phyloP scores from a whole-genome alignment of 2,797 vertebrate species.

The Tarsius wallacei region DNA sequence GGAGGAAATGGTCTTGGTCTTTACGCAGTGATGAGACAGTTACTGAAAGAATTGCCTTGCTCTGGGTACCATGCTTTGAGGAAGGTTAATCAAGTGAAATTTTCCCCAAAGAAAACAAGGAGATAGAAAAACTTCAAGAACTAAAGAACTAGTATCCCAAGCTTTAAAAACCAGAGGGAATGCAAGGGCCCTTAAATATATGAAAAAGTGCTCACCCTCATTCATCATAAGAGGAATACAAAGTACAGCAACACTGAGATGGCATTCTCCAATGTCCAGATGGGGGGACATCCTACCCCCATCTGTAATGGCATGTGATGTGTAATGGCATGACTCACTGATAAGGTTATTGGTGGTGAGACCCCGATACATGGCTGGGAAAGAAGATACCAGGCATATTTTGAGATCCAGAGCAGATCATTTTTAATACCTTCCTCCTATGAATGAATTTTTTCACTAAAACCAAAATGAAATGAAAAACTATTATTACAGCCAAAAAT shows the following conservation, averaged over 20 bases:
- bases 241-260: neutral
- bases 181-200: neutral
- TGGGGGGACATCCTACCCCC: neutral
- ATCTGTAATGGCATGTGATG: no score
- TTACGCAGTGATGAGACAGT: fast-evolving
- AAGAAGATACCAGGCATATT: neutral
- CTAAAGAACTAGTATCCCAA: neutral
- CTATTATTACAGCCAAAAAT: neutral
- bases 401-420: no score
- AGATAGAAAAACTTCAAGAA: neutral
- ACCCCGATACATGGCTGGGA: neutral
- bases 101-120: neutral
- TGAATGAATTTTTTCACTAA: neutral
- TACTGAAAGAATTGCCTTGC: no score
- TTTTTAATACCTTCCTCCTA: neutral
- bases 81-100: neutral
- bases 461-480: neutral
- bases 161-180: neutral
- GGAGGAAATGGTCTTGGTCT: neutral
- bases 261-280: neutral
- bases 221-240: neutral
- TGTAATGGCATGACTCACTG: no score
- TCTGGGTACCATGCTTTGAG: neutral
- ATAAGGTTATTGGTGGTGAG: neutral
- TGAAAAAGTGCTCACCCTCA: no score